Evolutionary conservation across 2,797 vertebrate species (phyloP).

Genomic region (Ctenosaura bakeri): DNA sequence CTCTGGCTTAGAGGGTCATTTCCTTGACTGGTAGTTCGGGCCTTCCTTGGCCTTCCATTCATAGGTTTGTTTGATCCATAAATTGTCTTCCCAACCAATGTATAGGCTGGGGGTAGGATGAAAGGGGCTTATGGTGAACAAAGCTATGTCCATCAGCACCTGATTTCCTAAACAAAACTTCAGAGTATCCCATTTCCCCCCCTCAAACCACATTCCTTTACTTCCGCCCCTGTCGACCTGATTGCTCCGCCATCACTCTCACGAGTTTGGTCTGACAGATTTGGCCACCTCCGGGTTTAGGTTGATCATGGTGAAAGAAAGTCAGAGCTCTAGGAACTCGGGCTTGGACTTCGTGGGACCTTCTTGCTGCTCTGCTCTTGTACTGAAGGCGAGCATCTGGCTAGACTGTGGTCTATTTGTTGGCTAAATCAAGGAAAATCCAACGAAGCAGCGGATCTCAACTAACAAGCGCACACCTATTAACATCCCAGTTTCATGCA

Average conservation of each 20-base stretch:
- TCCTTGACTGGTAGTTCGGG: neutral
- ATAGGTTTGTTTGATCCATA: neutral
- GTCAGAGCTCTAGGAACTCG: neutral
- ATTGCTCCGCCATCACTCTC: neutral
- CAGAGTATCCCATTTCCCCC: neutral
- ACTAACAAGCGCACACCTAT: neutral
- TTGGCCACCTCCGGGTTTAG: neutral
- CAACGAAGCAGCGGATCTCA: neutral
- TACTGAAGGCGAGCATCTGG: neutral
- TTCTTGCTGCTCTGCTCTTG: neutral
- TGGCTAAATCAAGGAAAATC: neutral
- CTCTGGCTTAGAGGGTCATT: too few species aligned
- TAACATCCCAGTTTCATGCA: neutral
- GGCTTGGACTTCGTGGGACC: neutral
- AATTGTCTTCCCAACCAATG: neutral
- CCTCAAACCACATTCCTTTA: neutral
- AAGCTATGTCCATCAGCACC: neutral
- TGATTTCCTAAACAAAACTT: neutral
- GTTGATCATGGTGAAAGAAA: neutral
- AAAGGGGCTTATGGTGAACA: neutral
- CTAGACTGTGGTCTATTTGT: neutral
- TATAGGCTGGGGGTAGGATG: neutral
- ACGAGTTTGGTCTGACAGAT: too few species aligned
- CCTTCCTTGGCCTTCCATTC: neutral
- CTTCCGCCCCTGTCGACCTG: fast-evolving